phyloP scores from a whole-genome alignment of 2,797 vertebrate species.

The Thaleichthys pacificus region DNA sequence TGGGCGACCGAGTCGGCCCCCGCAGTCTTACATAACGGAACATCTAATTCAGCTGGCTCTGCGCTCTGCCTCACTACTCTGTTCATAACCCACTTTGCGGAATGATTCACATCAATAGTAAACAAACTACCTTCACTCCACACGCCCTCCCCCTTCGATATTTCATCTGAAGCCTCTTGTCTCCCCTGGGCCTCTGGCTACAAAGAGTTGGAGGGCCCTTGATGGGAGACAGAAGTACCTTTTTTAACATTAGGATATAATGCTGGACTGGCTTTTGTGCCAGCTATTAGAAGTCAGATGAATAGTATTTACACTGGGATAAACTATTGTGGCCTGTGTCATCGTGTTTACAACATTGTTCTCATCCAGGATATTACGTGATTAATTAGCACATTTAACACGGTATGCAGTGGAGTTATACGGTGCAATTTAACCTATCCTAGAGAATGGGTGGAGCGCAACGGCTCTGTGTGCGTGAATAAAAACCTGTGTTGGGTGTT shows the following conservation, averaged over 20 bases:
- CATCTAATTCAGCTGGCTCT: conserved; percentile 52
- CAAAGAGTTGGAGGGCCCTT: conserved; percentile 15
- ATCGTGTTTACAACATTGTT: background rate
- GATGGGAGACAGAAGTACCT: background rate
- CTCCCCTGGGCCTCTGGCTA: conserved; percentile 1
- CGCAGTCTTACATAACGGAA: conserved; percentile 70
- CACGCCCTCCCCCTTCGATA: conserved; percentile 1
- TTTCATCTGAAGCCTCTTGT: conserved; percentile 29
- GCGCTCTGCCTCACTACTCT: conserved; percentile 37
- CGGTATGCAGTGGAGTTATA: too few relatives aligned
- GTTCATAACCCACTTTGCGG: conserved; percentile 47
- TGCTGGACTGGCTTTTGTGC: background rate
- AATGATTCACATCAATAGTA: conserved; percentile 44
- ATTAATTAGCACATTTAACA: too few relatives aligned
- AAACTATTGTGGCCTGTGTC: background rate
- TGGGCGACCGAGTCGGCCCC: conserved; percentile 58
- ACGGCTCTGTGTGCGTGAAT: background rate
- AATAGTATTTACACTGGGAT: background rate
- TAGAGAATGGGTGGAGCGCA: too few relatives aligned
- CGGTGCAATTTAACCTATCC: too few relatives aligned
- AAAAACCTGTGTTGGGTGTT: background rate
- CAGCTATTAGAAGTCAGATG: background rate
- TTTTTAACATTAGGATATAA: background rate
- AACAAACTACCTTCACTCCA: conserved; percentile 26
- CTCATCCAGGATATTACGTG: background rate